Evolutionary conservation across 2,113 vertebrate genomes (phyloP).

Genomic region (Theristicus caerulescens): DNA sequence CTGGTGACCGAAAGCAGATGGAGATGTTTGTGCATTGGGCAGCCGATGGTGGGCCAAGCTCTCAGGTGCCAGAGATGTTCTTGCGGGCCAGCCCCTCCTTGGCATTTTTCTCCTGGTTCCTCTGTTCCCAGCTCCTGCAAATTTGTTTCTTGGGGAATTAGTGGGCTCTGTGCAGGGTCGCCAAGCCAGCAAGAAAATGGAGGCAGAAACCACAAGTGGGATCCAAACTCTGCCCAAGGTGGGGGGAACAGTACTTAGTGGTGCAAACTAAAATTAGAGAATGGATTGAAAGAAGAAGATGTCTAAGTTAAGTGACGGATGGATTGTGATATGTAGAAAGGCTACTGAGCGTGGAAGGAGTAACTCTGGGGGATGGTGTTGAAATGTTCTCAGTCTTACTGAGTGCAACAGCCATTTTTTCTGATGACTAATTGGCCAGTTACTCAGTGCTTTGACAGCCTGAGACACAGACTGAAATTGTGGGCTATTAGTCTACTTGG

Average conservation of each 20-base stretch:
- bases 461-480: conserved; percentile 45
- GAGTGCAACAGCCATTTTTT: conserved; percentile 30
- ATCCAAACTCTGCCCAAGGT: neutral
- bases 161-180: neutral
- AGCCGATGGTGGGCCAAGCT: neutral
- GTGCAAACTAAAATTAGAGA: neutral
- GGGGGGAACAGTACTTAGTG: neutral
- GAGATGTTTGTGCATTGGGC: neutral
- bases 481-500: conserved; percentile 62
- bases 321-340: neutral
- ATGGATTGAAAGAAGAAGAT: neutral
- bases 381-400: neutral
- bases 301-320: neutral
- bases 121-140: neutral
- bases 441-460: conserved; percentile 63
- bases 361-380: conserved; percentile 26
- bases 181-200: neutral
- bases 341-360: neutral
- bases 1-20: neutral
- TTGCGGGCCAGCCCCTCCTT: neutral
- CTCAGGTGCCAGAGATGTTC: neutral
- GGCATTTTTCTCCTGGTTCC: neutral
- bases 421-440: conserved; percentile 63
- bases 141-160: neutral
- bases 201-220: neutral